phyloP scores from a whole-genome alignment of 2,888 invertebrate genomes.

The Lycocerus yunnanus region DNA sequence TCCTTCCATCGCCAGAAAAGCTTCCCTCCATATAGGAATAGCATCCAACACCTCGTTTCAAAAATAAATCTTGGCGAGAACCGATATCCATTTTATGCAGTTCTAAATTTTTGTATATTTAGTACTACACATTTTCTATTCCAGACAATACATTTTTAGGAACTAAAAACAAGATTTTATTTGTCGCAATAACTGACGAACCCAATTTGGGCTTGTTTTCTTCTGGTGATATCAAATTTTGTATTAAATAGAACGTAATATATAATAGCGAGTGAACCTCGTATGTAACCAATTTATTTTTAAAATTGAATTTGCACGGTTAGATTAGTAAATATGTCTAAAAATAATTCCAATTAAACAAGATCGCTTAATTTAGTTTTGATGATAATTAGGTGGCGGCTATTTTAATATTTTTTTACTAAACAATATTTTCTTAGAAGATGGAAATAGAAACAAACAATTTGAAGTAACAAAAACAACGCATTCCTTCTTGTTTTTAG shows the following conservation, averaged over 20 bases:
- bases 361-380: background rate
- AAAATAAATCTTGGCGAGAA: constrained; percentile 37
- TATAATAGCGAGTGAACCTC: background rate
- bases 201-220: background rate
- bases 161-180: background rate
- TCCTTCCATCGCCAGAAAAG: constrained; percentile 27
- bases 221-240: background rate
- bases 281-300: background rate
- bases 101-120: constrained; percentile 12
- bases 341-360: background rate
- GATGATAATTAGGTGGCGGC: background rate
- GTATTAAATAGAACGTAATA: background rate
- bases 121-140: background rate
- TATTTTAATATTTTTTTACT: background rate
- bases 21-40: constrained; percentile 34
- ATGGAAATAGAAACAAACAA: background rate
- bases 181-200: background rate
- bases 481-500: background rate
- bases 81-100: constrained; percentile 30
- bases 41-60: constrained; percentile 34
- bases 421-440: background rate
- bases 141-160: background rate
- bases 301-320: background rate
- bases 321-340: background rate
- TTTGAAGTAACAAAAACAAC: no score